Percentiles rank a stretch among this genome's conserved stretches.
Evolutionary conservation across 2,113 vertebrate species (phyloP).

Genomic region (Phalacrocorax brasilianus): DNA sequence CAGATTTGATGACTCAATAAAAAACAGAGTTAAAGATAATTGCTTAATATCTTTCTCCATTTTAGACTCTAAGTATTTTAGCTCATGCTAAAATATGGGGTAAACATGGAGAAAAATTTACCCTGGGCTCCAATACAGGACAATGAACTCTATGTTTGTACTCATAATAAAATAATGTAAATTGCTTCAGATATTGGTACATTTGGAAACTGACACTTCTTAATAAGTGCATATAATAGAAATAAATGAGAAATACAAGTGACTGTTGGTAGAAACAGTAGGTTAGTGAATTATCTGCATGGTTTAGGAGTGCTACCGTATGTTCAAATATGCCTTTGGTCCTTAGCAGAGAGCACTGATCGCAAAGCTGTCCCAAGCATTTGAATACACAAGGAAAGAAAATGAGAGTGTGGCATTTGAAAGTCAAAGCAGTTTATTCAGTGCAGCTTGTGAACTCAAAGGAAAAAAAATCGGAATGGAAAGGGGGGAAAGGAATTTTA

Average conservation of each 20-base stretch:
- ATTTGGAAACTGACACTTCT: background rate
- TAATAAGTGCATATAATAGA: background rate
- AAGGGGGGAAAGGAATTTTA: background rate
- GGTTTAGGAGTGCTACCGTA: background rate
- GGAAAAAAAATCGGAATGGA: background rate
- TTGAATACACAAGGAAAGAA: background rate
- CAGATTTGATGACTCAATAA: background rate
- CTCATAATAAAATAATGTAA: background rate
- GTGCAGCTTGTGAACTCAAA: background rate
- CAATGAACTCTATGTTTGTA: background rate
- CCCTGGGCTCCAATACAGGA: background rate
- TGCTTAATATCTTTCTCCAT: background rate
- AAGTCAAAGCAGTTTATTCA: background rate
- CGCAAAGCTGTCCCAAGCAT: background rate
- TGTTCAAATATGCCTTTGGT: slow-evolving; percentile 3
- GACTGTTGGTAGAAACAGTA: background rate
- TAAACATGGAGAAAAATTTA: background rate
- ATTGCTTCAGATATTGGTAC: background rate
- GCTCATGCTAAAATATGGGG: background rate
- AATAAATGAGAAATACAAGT: background rate
- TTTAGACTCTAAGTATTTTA: background rate
- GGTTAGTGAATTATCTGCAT: background rate
- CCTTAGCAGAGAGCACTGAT: background rate
- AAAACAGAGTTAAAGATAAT: background rate
- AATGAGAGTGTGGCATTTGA: background rate